A percentile compares a stretch with the other conserved stretches of the same genome.
Evolutionary conservation across 2,888 invertebrate genomes (phyloP).

Genomic region (Eupithecia dodoneata): DNA sequence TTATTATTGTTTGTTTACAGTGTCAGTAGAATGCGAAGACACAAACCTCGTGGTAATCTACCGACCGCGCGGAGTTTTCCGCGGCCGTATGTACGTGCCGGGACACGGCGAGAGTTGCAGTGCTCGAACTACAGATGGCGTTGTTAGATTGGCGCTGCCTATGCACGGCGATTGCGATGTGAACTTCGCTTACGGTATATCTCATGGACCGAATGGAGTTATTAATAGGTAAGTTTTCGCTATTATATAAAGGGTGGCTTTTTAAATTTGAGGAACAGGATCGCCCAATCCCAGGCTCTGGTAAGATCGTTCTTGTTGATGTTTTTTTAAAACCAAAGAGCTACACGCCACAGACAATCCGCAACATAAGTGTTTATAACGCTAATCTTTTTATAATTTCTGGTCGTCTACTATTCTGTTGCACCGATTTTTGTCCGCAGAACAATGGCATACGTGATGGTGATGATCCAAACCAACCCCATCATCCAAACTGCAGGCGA

Average conservation of each 20-base stretch:
- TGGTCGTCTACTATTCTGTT: background rate
- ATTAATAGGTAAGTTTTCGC: constrained; percentile 73
- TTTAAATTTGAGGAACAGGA: too few relatives aligned
- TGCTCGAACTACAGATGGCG: constrained; percentile 71
- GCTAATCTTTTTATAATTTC: background rate
- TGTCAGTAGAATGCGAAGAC: constrained; percentile 90
- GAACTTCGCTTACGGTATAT: constrained; percentile 80
- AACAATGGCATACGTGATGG: constrained; percentile 89
- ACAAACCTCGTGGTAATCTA: constrained; percentile 88
- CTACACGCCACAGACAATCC: too few relatives aligned
- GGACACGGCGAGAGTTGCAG: constrained; percentile 90
- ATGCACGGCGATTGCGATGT: constrained; percentile 85
- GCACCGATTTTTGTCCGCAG: constrained; percentile 64
- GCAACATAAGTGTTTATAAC: too few relatives aligned
- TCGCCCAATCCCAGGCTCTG: too few relatives aligned
- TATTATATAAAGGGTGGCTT: too few relatives aligned
- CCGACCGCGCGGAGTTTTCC: constrained; percentile 84
- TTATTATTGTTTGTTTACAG: constrained; percentile 72
- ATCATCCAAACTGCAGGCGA: constrained; percentile 94
- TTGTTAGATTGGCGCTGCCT: constrained; percentile 85
- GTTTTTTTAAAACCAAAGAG: too few relatives aligned
- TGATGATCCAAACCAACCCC: constrained; percentile 93
- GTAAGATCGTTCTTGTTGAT: too few relatives aligned
- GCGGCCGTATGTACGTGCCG: constrained; percentile 91
- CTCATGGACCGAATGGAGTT: constrained; percentile 71